phyloP scores from a whole-genome alignment of 1,140 invertebrate genomes.

The Druon quercuslanigerum region DNA sequence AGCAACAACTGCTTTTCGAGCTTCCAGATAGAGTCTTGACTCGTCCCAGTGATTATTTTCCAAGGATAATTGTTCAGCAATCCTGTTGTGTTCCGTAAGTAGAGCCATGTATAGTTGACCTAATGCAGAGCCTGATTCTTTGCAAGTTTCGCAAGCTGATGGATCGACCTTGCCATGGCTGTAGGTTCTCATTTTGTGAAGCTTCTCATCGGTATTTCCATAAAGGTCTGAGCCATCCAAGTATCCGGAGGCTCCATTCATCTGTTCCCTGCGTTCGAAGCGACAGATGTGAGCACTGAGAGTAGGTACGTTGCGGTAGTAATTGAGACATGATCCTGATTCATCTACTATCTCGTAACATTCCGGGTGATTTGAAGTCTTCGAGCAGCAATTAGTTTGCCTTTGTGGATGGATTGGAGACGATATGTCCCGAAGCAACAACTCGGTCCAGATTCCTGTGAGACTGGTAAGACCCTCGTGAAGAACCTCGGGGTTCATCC shows the following conservation, averaged over 20 bases:
- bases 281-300: conserved; percentile 80
- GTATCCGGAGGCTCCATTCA: conserved; percentile 91
- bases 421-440: conserved; percentile 86
- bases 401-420: conserved; percentile 78
- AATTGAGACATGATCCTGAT: conserved; percentile 79
- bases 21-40: conserved; percentile 86
- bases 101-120: conserved; percentile 83
- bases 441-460: conserved; percentile 87
- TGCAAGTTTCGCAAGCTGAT: conserved; percentile 78
- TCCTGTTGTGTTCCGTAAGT: conserved; percentile 88
- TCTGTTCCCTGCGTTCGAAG: conserved; percentile 86
- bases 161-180: conserved; percentile 83
- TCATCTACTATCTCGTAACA: conserved; percentile 75
- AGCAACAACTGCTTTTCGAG: conserved; percentile 85
- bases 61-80: conserved; percentile 83
- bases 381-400: conserved; percentile 60
- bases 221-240: conserved; percentile 92
- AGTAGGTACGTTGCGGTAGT: conserved; percentile 84
- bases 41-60: conserved; percentile 93
- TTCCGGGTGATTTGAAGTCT: conserved; percentile 67
- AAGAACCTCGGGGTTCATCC: conserved; percentile 31
- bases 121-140: conserved; percentile 68
- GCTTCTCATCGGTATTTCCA: conserved; percentile 83
- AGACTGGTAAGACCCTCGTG: conserved; percentile 87
- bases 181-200: conserved; percentile 84